Evolutionary conservation across 2,113 vertebrate genomes (phyloP), one percentile per base, ranked within the genome.

Genomic region (Nicator chloris): DNA sequence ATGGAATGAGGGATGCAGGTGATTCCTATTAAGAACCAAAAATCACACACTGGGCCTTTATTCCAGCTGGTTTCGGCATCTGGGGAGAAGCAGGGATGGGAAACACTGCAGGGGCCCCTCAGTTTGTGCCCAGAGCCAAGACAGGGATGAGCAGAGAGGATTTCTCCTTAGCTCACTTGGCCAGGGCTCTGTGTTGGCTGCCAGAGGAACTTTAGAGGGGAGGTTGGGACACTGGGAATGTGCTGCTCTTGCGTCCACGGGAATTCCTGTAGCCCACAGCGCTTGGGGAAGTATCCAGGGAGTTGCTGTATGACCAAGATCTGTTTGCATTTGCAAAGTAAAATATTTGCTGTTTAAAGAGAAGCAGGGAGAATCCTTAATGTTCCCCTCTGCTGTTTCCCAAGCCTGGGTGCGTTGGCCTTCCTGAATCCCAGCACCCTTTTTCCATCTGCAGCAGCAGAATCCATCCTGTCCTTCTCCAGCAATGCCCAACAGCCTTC

Each of bases 261-360:
- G 63, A 49, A 93, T 87, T 94, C 84, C 86, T 42, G 53, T 0
- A 57, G 56, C 82, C 44, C 26, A 1, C 14, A 13, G 86, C 0
- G 0, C 59, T 2, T 20, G 40, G 83, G 54, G 82, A 79, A 0
- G 76, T 84, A 64, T 90, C 87, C 49, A 18, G 40, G 90, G 79
- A 86, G 76, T 11, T 77, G 75, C 79, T 78, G 13, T 7, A 2
- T 11, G 53, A 47, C 18, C 27, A 39, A 90, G 76, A 40, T 10
- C 56, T 96, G 73, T 96, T 96, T 93, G 92, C 87, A 0, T 26
- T 89, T 50, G 79, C 22, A 1, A 87, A 95, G 79, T 33, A 8
- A 85, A 93, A 90, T 90, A 76, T 90, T 97, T 88, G 85, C 94
- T 92, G 53, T 30, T n/a, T 9, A 42, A 92, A 81, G 49, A 78